phyloP scores from a whole-genome alignment of 2,797 vertebrate species.

The Alosa sapidissima region DNA sequence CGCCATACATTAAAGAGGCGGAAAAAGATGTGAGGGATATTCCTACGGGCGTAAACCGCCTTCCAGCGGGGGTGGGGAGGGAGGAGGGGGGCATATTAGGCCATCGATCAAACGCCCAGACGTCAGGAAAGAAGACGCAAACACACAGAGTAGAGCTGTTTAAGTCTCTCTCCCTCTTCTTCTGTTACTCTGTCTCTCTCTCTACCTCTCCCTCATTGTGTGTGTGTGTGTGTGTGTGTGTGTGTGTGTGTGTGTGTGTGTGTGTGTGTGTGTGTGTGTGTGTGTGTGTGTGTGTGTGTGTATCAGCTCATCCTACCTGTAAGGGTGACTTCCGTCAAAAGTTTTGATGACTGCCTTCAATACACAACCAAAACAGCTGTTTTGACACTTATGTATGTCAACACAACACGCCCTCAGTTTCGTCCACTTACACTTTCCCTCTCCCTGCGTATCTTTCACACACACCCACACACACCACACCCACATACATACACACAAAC shows the following conservation, averaged over 20 bases:
- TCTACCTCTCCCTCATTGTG: background rate
- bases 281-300: conserved; percentile 26
- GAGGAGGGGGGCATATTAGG: conserved; percentile 24
- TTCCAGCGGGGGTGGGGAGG: background rate
- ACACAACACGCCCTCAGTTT: too few relatives aligned
- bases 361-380: background rate
- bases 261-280: background rate
- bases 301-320: conserved; percentile 53
- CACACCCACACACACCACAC: conserved; percentile 34
- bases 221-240: background rate
- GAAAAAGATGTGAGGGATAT: conserved; percentile 3
- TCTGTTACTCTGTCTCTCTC: background rate
- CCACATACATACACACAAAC: conserved; percentile 31
- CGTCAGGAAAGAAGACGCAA: background rate
- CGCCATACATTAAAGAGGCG: background rate
- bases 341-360: background rate
- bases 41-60: conserved; percentile 18
- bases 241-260: conserved; percentile 35
- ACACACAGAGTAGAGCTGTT: conserved; percentile 24
- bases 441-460: background rate
- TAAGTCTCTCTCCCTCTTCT: background rate
- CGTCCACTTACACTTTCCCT: too few relatives aligned
- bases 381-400: too few relatives aligned
- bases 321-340: background rate
- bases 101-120: conserved; percentile 18